A percentile compares a stretch with the other conserved stretches of the same genome.
These are phyloP conservation scores for Tridacna gigas DNA, from an alignment of 2,888 invertebrate genomes.

Conservation along the genomic window DNA sequence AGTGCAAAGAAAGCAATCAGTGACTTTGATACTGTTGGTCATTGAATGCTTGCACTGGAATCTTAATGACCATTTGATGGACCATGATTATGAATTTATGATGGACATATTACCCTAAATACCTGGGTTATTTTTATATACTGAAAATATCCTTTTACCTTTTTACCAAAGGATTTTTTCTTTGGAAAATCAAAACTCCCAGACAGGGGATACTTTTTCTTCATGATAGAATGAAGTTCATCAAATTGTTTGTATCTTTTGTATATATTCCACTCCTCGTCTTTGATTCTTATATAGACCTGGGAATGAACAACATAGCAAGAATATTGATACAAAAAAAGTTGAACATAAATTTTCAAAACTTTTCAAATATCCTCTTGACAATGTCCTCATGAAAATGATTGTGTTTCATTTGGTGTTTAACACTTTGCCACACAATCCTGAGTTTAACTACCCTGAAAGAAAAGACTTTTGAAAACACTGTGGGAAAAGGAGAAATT, in stretches of 20 bases:
- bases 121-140: too few relatives aligned
- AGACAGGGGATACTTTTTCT: slow-evolving; percentile 92
- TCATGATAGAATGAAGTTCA: slow-evolving; percentile 92
- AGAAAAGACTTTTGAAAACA: neutral
- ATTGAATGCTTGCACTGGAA: too few relatives aligned
- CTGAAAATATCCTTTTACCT: slow-evolving; percentile 87
- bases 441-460: too few relatives aligned
- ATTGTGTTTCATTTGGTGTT: too few relatives aligned
- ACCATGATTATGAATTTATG: too few relatives aligned
- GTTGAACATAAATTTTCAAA: neutral
- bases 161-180: slow-evolving; percentile 96
- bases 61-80: too few relatives aligned
- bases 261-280: slow-evolving; percentile 98
- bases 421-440: too few relatives aligned
- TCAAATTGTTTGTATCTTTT: slow-evolving; percentile 97
- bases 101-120: too few relatives aligned
- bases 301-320: slow-evolving; percentile 82
- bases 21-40: too few relatives aligned
- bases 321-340: neutral
- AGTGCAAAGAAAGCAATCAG: too few relatives aligned
- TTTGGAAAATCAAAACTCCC: slow-evolving; percentile 95
- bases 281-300: slow-evolving; percentile 92
- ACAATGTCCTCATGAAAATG: too few relatives aligned
- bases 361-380: too few relatives aligned
- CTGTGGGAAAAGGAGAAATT: neutral